Evolutionary conservation across 1,140 invertebrate genomes (phyloP), one percentile per base, ranked within the genome.

Genomic region (Brachionus rotundiformis): DNA sequence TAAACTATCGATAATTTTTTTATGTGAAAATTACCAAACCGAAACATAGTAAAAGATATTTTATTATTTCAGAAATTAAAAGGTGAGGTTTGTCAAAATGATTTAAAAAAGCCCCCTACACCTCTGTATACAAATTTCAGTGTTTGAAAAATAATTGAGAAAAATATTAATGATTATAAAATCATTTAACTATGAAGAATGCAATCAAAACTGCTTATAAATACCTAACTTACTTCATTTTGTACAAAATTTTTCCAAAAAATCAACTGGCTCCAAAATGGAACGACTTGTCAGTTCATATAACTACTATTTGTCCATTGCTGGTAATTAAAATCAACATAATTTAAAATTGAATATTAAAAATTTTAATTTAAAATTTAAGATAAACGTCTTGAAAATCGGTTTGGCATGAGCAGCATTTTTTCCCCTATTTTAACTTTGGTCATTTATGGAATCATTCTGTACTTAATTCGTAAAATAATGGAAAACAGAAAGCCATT

Each of bases 401-500:
- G 54, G 7, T 47, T 47, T 11, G 33, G 33, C 7, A 80, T 80
- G 77, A 33, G 36, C 16, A 61, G 54, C 31, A 39, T 47, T 13
- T 36, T 39, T n/a, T 47, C 77, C 0, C 33, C 61, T 23, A 36
- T 59, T 25, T 13, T 23, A 25, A 61, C 25, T 47, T 13, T 80
- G 11, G 16, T 61, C 1, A 41, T 47, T 13, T 80, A 80, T 47
- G n/a, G 29, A 11, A 36, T 80, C 23, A n/a, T 65, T 16, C 25
- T 80, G 6, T 16, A 61, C 10, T 25, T 61, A 10, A 63, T 59
- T n/a, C 49, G 36, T 0, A 39, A 47, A 31, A 39, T 81, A 13
- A 81, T 81, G 79, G 29, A 68, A 19, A 71, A 81, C 41, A 29
- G 79, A 65, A 39, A 81, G 3, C 79, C 79, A 11, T 81, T 65